Conservation (phyloP, 2,113 vertebrate species). For the Nesogale talazaci region DNA sequence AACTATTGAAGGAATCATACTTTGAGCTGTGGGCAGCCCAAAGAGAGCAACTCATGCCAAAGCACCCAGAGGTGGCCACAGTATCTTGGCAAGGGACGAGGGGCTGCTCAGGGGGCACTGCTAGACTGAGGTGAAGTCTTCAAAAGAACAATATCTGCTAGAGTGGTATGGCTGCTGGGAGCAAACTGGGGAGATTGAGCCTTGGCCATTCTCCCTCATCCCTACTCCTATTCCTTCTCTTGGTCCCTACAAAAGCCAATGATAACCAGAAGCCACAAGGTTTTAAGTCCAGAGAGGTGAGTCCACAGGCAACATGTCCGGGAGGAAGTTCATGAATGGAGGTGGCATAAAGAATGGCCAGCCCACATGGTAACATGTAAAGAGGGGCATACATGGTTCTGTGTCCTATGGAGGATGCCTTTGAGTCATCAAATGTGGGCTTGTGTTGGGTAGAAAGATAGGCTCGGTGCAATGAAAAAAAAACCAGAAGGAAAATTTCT, state of each 20-base stretch:
- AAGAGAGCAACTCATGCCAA: not conserved
- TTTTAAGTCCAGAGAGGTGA: not conserved
- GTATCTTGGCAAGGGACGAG: accelerated
- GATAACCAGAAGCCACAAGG: not conserved
- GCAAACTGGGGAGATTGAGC: not conserved
- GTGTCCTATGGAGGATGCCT: no score
- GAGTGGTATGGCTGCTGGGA: not conserved
- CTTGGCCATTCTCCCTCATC: not conserved
- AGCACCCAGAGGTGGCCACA: not conserved
- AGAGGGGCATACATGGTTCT: no score
- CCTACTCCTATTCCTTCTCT: not conserved
- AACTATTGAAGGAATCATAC: not conserved
- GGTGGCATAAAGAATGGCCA: no score
- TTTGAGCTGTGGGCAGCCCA: not conserved
- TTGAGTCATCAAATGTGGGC: no score
- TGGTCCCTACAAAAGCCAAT: not conserved
- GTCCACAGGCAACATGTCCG: not conserved
- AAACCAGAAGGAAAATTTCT: not conserved
- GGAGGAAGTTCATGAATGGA: not conserved
- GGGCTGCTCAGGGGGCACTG: not conserved
- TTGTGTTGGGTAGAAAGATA: not conserved
- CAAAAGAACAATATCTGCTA: not conserved
- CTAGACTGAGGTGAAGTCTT: accelerated
- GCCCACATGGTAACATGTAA: no score
- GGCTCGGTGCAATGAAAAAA: not conserved